Base-by-base conservation (phyloP, 2,113 vertebrate genomes). In the Tragulus kanchil region DNA sequence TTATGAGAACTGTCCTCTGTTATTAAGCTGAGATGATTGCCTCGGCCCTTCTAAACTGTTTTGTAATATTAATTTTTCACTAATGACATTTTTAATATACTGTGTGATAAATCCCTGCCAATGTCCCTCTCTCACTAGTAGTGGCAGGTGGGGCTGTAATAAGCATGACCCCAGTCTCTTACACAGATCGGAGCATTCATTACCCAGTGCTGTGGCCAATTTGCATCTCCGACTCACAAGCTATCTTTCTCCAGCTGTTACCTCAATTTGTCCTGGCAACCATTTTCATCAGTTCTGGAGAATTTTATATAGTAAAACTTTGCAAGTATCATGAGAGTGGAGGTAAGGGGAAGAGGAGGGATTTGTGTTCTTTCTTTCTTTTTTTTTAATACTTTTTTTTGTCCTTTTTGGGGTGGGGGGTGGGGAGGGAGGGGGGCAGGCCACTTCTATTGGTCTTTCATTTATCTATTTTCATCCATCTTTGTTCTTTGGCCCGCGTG, bases 11-110 rank as follows among this genome's bases (percentile, higher is more conserved):
- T n/a, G n/a, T n/a, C n/a, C n/a, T n/a, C 61, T 97, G 95, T 98
- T 97, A 98, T 98, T 98, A 96, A 89, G 98, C 94, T 67, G 65
- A 96, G 0, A 9, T 86, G 93, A 98, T 95, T 97, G 82, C 95
- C 92, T 96, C 73, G 23, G 45, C 19, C 79, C 96, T 92, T 89
- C 94, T 93, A 93, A 98, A 97, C 89, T 93, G 92, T 75, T 95
- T 59, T 77, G 92, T 71, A 97, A 97, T 97, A 97, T 98, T 98
- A 83, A 98, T 98, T 98, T 98, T 96, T 98, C 97, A 97, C 96
- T 97, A 98, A 96, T 96, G 97, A 65, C 48, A 93, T 97, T 97
- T 97, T 97, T 97, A 98, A 98, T 97, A 92, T 61, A 93, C 83
- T 92, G 1, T 73, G 25, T 94, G 81, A 85, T 96, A 28, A 69